phyloP scores from a whole-genome alignment of 2,888 invertebrate species.

The Campaea margaritaria region DNA sequence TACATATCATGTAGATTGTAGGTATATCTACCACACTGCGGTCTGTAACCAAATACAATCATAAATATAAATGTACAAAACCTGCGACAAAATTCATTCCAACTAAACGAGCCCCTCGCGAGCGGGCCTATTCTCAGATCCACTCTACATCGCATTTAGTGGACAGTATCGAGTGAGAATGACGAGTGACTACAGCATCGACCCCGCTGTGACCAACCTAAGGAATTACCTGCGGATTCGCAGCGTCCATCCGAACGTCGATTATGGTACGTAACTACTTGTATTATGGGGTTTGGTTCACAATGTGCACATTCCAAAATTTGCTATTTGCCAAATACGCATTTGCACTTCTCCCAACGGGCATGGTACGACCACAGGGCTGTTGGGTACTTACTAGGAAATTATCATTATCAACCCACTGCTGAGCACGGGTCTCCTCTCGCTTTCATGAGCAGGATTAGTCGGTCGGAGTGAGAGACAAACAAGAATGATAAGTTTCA shows the following conservation, averaged over 20 bases:
- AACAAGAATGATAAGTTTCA: too few species aligned
- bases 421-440: too few species aligned
- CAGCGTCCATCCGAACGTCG: slow-evolving; percentile 90
- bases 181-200: slow-evolving; percentile 54
- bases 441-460: too few species aligned
- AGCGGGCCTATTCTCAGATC: background rate
- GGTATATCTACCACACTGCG: slow-evolving; percentile 8
- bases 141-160: background rate
- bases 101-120: slow-evolving; percentile 3
- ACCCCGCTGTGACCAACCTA: slow-evolving; percentile 87
- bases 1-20: background rate
- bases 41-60: slow-evolving; percentile 10
- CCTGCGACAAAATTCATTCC: slow-evolving; percentile 13
- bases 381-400: too few species aligned
- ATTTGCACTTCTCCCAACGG: too few species aligned
- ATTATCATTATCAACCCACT: too few species aligned
- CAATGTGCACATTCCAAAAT: too few species aligned
- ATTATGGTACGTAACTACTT: slow-evolving; percentile 85
- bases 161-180: slow-evolving; percentile 41
- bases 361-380: too few species aligned
- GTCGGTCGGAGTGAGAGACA: too few species aligned
- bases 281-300: too few species aligned
- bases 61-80: slow-evolving; percentile 4
- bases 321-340: too few species aligned
- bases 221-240: slow-evolving; percentile 89